Conservation (phyloP, 2,113 vertebrate species). For the Tenebrosternarchus preto region DNA sequence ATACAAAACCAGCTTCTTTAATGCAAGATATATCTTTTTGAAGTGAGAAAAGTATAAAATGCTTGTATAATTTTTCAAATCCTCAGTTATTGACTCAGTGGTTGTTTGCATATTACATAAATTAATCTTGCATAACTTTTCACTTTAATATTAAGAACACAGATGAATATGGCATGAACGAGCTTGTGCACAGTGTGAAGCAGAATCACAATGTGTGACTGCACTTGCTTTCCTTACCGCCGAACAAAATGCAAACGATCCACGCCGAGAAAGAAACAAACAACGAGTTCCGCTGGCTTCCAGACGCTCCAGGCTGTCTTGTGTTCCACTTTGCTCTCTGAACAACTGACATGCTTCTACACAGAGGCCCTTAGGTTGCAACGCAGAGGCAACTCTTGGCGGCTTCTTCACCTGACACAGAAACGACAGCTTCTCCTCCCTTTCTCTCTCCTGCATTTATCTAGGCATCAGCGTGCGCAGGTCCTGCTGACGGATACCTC, state of each 20-base stretch:
- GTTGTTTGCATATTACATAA: neutral
- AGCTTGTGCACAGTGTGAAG: neutral
- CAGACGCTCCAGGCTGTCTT: neutral
- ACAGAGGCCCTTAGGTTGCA: neutral
- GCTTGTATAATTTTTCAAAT: neutral
- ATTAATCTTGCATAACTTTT: neutral
- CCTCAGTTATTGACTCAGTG: neutral
- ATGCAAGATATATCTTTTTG: no score
- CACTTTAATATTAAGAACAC: neutral
- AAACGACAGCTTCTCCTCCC: neutral
- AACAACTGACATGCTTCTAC: slow-evolving; percentile 2
- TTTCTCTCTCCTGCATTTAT: neutral
- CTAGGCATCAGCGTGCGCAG: neutral
- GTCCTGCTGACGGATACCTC: neutral
- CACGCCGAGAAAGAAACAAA: neutral
- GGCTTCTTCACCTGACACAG: neutral
- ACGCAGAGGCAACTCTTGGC: neutral
- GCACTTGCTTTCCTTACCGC: neutral
- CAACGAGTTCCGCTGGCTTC: neutral
- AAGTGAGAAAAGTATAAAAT: neutral
- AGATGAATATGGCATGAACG: neutral
- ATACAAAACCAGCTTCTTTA: no score
- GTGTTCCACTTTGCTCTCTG: neutral
- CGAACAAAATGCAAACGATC: neutral
- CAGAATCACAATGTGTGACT: neutral